These are phyloP conservation scores for Takifugu bimaculatus DNA, from an alignment of 2,113 vertebrate species.

Conservation along the genomic window DNA sequence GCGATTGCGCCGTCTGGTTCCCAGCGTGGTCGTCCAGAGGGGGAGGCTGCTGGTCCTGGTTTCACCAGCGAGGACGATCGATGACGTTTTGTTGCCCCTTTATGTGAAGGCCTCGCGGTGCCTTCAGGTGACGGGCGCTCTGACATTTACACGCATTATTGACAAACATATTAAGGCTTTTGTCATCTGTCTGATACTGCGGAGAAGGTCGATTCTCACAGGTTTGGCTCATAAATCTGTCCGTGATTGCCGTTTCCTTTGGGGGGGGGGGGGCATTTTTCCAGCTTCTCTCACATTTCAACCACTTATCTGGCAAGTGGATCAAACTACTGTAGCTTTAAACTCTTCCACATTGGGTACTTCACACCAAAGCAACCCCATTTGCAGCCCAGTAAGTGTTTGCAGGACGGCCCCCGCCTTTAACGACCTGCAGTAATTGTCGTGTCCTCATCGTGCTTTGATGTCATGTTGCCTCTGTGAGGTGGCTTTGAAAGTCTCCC, in stretches of 20 bases:
- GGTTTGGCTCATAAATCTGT: neutral
- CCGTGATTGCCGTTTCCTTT: too few relatives aligned
- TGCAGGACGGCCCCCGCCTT: neutral
- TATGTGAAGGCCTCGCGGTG: neutral
- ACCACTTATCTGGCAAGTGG: neutral
- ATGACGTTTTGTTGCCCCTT: neutral
- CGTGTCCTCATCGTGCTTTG: conserved; percentile 3
- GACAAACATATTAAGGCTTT: neutral
- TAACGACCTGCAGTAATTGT: conserved; percentile 33
- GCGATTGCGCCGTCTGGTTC: conserved; percentile 26
- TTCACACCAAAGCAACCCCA: neutral
- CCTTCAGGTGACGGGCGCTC: neutral
- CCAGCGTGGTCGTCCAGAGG: neutral
- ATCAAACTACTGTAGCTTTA: neutral
- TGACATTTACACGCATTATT: neutral
- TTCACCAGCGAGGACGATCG: neutral
- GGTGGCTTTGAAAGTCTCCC: too few relatives aligned
- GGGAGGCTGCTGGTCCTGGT: neutral
- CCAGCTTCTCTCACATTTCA: neutral
- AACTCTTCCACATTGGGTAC: neutral
- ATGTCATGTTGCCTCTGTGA: neutral
- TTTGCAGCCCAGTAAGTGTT: neutral
- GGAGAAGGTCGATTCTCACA: neutral
- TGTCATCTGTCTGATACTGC: neutral
- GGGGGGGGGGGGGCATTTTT: too few relatives aligned